Evolutionary conservation across 2,888 invertebrate genomes (phyloP), one percentile per base, ranked within the genome.

Genomic region (Anodontia alba): DNA sequence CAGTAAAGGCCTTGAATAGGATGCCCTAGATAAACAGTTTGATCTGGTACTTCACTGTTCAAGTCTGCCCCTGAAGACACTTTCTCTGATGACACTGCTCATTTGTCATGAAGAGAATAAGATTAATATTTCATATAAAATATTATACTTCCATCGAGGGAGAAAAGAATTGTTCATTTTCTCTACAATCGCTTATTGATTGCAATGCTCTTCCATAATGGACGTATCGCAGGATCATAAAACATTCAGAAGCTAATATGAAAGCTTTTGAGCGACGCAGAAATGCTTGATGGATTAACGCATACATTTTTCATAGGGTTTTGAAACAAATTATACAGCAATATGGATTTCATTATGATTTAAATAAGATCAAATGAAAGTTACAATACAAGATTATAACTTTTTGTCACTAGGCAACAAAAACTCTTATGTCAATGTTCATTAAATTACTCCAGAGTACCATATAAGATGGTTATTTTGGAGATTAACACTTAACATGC

Each of bases 261-360:
- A 62, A 62, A 62, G 33, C 62, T 62, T 62, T 62, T 62, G 62
- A 62, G 33, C 17, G 62, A 62, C 29, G 62, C 62, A 29, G 62
- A 62, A 62, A 62, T 20, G 62, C 62, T 33, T 62, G n/a, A 62
- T 23, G 29, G 62, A 62, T 62, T 62, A 62, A 33, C 20, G 62
- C 62, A 62, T 62, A 62, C 62, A 33, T 7, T 33, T 62, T 62
- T 62, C 29, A 62, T 62, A 5, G 20, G 1, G 20, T 33, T 62
- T 62, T 62, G 33, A 62, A 62, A 62, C 62, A 62, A 62, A 62
- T 62, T 62, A 62, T 62, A 62, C 62, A 62, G 62, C 62, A 33
- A 31, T 62, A 62, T 62, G 62, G 62, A 62, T 62, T 62, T 33
- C 62, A 62, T 29, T 62, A 33, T 62, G 17, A 62, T 62, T 62